Conservation (phyloP, 2,797 vertebrate genomes). For the Trichosurus vulpecula region DNA sequence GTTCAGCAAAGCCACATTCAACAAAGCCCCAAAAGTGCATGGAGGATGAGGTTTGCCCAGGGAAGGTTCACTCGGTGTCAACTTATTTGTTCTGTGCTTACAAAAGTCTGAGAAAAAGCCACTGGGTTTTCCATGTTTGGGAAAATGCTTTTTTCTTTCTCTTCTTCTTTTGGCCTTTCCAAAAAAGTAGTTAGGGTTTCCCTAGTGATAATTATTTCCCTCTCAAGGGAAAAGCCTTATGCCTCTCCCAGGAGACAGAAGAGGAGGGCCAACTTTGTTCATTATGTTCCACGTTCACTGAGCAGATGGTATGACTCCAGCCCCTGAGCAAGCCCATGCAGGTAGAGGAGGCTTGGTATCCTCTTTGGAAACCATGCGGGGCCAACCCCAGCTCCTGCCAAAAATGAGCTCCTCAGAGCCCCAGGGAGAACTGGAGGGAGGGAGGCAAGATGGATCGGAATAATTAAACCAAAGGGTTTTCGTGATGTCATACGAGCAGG, state of each 20-base stretch:
- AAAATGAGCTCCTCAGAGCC: not conserved
- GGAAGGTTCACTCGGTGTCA: constrained; percentile 46
- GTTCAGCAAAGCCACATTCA: not conserved
- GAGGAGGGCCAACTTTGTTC: constrained; percentile 75
- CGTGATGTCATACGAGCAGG: constrained; percentile 34
- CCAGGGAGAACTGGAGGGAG: not conserved
- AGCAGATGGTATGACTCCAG: not conserved
- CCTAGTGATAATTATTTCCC: constrained; percentile 76
- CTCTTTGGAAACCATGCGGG: constrained; percentile 44
- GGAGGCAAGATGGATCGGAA: not conserved
- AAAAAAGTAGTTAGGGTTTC: constrained; percentile 77
- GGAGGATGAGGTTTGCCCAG: not conserved
- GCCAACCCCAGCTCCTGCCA: not conserved
- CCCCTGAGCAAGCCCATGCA: constrained; percentile 71
- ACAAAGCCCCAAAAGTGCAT: constrained; percentile 19
- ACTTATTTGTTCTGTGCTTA: constrained; percentile 55
- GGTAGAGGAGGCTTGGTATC: constrained; percentile 60
- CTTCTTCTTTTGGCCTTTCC: constrained; percentile 76
- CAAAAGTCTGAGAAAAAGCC: constrained; percentile 68
- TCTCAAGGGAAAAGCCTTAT: constrained; percentile 69
- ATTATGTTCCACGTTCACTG: constrained; percentile 63
- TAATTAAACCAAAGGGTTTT: constrained; percentile 34
- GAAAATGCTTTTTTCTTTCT: constrained; percentile 58
- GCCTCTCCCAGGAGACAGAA: not conserved
- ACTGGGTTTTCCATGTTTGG: constrained; percentile 80